Conservation (phyloP, 2,113 vertebrate genomes). For the Pampusana beccarii region DNA sequence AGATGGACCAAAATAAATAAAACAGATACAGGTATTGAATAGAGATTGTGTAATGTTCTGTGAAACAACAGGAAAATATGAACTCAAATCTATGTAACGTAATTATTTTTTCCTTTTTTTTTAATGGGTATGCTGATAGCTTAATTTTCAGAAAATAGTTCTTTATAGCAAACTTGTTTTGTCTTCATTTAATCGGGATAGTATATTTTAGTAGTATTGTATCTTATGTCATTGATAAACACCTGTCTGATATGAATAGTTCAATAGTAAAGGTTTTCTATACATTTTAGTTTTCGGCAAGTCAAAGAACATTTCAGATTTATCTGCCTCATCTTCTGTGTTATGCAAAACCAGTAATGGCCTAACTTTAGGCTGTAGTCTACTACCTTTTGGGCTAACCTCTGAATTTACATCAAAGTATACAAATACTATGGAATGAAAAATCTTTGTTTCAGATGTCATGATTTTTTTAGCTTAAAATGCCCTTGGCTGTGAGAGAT, state of each 20-base stretch:
- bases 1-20: constrained; percentile 74
- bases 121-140: background rate
- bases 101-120: background rate
- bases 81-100: background rate
- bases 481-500: background rate
- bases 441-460: background rate
- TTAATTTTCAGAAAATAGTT: background rate
- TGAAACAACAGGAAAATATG: constrained; percentile 38
- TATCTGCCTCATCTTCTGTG: background rate
- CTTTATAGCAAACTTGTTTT: background rate
- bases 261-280: background rate
- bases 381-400: background rate
- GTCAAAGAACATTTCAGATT: background rate
- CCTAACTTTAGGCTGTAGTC: background rate
- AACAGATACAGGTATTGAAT: constrained; percentile 65
- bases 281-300: background rate
- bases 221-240: background rate
- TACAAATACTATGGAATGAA: background rate
- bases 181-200: background rate
- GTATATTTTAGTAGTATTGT: background rate
- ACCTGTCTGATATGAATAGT: background rate
- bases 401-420: background rate
- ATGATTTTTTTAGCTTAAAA: background rate
- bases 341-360: background rate
- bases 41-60: constrained; percentile 46